Evolutionary conservation across 1,140 invertebrate species (phyloP).

Genomic region (Drosophila subobscura): DNA sequence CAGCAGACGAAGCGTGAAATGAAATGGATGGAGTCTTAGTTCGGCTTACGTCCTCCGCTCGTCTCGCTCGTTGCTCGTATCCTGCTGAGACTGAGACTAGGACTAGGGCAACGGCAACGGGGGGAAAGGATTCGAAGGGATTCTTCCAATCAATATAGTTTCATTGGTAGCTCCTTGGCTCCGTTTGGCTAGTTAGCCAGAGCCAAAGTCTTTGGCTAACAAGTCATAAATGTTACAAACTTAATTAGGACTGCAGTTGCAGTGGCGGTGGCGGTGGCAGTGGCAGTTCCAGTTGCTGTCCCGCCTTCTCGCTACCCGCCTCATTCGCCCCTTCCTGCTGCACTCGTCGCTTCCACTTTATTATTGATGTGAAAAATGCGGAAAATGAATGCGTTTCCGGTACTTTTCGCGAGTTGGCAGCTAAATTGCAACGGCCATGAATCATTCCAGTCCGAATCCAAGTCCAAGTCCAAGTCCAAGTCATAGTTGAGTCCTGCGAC

Average conservation of each 20-base stretch:
- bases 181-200: conserved; percentile 1
- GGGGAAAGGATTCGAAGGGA: background rate
- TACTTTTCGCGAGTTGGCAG: conserved; percentile 80
- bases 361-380: conserved; percentile 81
- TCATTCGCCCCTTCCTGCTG: background rate
- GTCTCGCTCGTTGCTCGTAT: background rate
- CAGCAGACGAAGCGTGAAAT: conserved; percentile 69
- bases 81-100: background rate
- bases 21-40: conserved; percentile 62
- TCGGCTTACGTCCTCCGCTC: conserved; percentile 24
- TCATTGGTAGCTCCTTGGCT: background rate
- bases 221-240: conserved; percentile 79
- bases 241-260: conserved; percentile 64
- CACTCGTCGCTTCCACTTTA: conserved; percentile 48
- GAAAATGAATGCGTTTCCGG: conserved; percentile 81
- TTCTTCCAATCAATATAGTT: conserved; percentile 17
- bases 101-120: too few relatives aligned
- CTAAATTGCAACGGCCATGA: conserved; percentile 77
- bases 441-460: conserved; percentile 51
- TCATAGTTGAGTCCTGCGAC: conserved; percentile 18
- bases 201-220: conserved; percentile 42
- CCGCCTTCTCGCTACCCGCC: background rate
- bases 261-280: background rate
- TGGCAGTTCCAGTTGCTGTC: conserved; percentile 3
- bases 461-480: too few relatives aligned